Evolutionary conservation across 2,797 vertebrate species (phyloP).

Genomic region (Poliocrania exsul): DNA sequence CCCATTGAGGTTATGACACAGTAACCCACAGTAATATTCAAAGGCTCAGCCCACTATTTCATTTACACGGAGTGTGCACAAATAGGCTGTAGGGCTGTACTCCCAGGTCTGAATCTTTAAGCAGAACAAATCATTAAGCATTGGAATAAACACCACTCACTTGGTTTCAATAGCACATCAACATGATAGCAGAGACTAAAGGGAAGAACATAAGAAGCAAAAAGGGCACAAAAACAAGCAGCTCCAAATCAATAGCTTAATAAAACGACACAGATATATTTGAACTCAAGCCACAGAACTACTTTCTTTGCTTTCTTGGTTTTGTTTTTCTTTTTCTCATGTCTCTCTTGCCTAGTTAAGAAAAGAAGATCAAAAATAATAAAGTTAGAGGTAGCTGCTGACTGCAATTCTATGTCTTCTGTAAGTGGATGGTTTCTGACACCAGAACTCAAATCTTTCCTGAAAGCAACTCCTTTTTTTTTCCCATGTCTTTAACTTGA

Average conservation of each 20-base stretch:
- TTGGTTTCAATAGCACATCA: not conserved
- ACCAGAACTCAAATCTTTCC: not conserved
- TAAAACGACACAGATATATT: not conserved
- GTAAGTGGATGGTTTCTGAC: not conserved
- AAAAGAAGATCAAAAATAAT: not conserved
- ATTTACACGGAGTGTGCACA: not conserved
- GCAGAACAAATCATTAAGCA: constrained; percentile 7
- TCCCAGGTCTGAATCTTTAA: not conserved
- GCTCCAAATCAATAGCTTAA: not conserved
- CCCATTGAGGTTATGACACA: not conserved
- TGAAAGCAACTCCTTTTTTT: not conserved
- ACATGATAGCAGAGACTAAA: not conserved
- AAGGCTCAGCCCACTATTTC: not conserved
- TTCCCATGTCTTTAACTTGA: not conserved
- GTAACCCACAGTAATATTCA: not conserved
- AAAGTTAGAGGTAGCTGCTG: not conserved
- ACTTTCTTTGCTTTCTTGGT: not conserved
- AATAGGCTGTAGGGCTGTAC: not conserved
- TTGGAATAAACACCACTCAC: not conserved
- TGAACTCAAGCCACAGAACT: not conserved
- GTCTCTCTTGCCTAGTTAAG: not conserved
- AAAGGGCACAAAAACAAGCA: not conserved
- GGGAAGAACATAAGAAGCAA: not conserved
- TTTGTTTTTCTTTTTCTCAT: not conserved
- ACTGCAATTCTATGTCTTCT: not conserved